Evolutionary conservation across 2,113 vertebrate genomes (phyloP), one percentile per base, ranked within the genome.

Genomic region (Chroicocephalus ridibundus): DNA sequence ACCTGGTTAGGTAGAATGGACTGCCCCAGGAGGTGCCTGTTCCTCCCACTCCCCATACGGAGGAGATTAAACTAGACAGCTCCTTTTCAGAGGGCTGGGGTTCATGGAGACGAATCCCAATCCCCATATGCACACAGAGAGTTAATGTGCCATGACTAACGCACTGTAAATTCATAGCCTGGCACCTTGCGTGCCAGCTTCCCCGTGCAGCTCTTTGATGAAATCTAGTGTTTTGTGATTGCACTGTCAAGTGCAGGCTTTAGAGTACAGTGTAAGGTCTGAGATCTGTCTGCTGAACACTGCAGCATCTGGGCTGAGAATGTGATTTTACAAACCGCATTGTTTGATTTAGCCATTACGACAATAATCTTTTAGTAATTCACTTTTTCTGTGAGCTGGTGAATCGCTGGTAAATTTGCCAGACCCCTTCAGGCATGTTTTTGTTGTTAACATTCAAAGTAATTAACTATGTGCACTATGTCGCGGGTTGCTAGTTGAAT

Each of bases 351-450:
- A 68, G n/a, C 44, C 19, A 17, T 74, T 76, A 62, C 54, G 82
- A 77, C 38, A 90, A 86, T 62, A 76, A 90, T 78, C 57, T 84
- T 47, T n/a, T n/a, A 52, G 61, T 32, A 88, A 91, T 88, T 82
- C 61, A 29, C 34, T 51, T 83, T 77, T 78, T 52, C 82, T 94
- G 52, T 57, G 72, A 57, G 38, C 13, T 80, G 51, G 19, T 72
- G 96, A 94, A 69, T 52, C 46, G 58, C 34, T 93, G 77, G 60
- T 76, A 86, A 72, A 89, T 93, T 62, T 93, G 36, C 29, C 79
- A 94, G 79, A 92, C 14, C 34, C 71, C 93, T 87, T 79, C 65
- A 87, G 81, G 80, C 64, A 2, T 44, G 27, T 42, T 89, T 86
- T 94, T 82, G 46, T 65, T 74, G 54, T 76, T 77, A 86, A 54